Evolutionary conservation across 2,113 vertebrate species (phyloP), one percentile per base, ranked within the genome.

Genomic region (Stegostoma tigrinum): DNA sequence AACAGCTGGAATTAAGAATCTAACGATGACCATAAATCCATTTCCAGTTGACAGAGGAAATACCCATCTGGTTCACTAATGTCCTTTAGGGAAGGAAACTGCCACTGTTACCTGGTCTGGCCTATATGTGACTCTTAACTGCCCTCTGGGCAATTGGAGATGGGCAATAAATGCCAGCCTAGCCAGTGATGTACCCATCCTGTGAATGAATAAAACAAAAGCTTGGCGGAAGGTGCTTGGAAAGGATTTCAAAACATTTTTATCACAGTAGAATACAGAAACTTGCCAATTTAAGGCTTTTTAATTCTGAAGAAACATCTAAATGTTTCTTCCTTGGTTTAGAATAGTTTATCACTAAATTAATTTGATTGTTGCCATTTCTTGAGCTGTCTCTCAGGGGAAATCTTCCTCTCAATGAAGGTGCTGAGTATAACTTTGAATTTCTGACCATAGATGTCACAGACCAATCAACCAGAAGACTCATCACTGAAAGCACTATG

Each of bases 321-420:
- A 61, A 93, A 66, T 93, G 15, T 6, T 67, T 66, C 87, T 66
- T 67, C n/a, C 17, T 64, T 90, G 38, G 55, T 19, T 38, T 38
- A 66, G 89, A 66, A 10, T 38, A 93, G 89, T 38, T 93, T 93
- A 19, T 93, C 94, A 95, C 45, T 72, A 0, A 72, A 95, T 72
- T 72, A 48, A 42, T 42, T 70, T 27, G n/a, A 94, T 70, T 94
- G 66, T 70, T 95, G 45, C 94, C 68, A 75, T 95, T 72, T 72
- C 27, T 30, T 34, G 24, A 45, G 23, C 0, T 95, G 24, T 14
- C 21, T 42, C 67, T 70, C 94, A 72, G 42, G 68, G 94, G 34
- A 72, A 34, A 15, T 95, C 67, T 72, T 66, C 61, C 15, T 48
- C 21, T 95, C 42, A 72, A 45, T 45, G 38, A 70, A 94, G 21